Evolutionary conservation across 2,888 invertebrate species (phyloP).

Genomic region (Scotopteryx bipunctaria): DNA sequence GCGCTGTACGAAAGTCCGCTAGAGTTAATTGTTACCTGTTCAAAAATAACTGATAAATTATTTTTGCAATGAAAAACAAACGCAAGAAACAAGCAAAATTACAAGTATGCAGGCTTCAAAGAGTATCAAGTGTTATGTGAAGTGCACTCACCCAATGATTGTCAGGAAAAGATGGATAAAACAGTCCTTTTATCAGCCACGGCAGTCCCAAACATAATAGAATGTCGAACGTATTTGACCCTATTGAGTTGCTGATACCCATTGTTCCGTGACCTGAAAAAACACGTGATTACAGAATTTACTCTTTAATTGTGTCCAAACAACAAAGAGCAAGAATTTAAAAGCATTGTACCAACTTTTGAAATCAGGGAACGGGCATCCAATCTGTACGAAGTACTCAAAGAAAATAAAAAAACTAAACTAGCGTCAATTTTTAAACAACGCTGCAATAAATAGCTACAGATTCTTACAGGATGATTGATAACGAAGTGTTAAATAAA

Average conservation of each 20-base stretch:
- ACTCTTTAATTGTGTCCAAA: conserved; percentile 9
- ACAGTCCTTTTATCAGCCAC: conserved; percentile 88
- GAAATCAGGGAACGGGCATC: conserved; percentile 7
- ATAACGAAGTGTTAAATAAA: too few species aligned
- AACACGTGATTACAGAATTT: conserved; percentile 14
- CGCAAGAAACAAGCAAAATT: too few species aligned
- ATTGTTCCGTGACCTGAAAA: conserved; percentile 87
- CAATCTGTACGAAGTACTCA: too few species aligned
- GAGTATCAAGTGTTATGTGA: too few species aligned
- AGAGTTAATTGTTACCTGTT: conserved; percentile 87
- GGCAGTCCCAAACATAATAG: conserved; percentile 90
- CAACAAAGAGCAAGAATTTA: neutral
- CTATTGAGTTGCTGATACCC: conserved; percentile 92
- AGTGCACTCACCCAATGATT: conserved; percentile 76
- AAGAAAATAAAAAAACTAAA: too few species aligned
- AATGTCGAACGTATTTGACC: conserved; percentile 92
- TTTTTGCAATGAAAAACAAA: too few species aligned
- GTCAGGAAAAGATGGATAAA: conserved; percentile 83
- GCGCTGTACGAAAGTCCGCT: conserved; percentile 90
- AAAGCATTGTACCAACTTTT: conserved; percentile 7
- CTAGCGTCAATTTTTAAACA: too few species aligned
- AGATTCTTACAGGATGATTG: too few species aligned
- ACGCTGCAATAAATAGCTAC: too few species aligned
- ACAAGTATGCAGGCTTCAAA: too few species aligned
- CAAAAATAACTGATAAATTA: too few species aligned